phyloP scores from a whole-genome alignment of 2,797 vertebrate species.

The Arctocebus calabarensis region DNA sequence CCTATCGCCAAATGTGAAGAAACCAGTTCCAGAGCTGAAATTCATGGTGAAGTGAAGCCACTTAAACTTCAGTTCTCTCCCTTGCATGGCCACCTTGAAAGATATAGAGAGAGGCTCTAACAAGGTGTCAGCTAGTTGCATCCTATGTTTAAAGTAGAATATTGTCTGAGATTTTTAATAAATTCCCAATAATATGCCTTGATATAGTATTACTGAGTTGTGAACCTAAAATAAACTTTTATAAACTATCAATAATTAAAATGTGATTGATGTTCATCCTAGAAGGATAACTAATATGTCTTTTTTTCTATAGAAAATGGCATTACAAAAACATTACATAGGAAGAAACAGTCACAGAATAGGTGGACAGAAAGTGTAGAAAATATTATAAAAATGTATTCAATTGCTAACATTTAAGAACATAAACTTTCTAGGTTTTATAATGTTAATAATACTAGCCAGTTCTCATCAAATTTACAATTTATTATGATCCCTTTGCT shows the following conservation, averaged over 20 bases:
- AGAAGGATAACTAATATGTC: background rate
- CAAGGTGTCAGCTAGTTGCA: background rate
- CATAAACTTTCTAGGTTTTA: background rate
- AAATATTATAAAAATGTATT: background rate
- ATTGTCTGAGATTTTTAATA: background rate
- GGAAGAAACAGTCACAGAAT: background rate
- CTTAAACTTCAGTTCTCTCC: background rate
- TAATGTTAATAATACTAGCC: background rate
- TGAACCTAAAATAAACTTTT: background rate
- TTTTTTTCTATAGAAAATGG: background rate
- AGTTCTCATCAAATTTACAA: background rate
- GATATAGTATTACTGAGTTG: background rate
- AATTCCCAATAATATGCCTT: background rate
- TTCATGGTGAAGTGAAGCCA: background rate
- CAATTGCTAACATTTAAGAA: constrained; percentile 8
- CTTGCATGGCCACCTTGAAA: background rate
- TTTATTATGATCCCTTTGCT: background rate
- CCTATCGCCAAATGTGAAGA: background rate
- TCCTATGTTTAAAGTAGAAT: background rate
- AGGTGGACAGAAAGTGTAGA: background rate
- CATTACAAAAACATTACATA: background rate
- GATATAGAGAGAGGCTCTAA: background rate
- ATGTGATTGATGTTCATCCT: background rate
- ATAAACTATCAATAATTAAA: background rate
- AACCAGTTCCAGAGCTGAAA: background rate